These are phyloP conservation scores for Xylocopa sonorina DNA, from an alignment of 1,140 invertebrate species.

Conservation along the genomic window DNA sequence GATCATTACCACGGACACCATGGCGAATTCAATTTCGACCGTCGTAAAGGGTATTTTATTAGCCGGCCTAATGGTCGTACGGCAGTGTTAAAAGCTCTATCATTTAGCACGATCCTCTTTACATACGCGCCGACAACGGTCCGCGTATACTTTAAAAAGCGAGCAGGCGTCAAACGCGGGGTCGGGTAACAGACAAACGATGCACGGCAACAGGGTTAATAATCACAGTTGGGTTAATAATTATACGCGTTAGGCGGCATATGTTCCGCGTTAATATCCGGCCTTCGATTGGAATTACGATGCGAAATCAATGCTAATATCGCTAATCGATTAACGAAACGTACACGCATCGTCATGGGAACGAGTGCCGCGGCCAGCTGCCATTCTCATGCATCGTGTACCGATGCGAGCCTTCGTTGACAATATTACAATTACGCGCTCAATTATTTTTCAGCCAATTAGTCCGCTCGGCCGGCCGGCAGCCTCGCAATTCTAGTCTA, in stretches of 20 bases:
- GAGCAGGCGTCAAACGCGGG: background rate
- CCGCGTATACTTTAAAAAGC: background rate
- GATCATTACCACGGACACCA: background rate
- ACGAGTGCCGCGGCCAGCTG: background rate
- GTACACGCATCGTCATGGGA: background rate
- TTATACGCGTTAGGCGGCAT: constrained; percentile 19
- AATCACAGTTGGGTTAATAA: constrained; percentile 16
- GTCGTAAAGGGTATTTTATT: constrained; percentile 12
- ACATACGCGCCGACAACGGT: background rate
- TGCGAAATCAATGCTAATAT: constrained; percentile 19
- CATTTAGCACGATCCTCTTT: constrained; percentile 10
- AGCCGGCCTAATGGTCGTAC: background rate
- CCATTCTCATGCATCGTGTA: background rate
- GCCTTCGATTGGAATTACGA: constrained; percentile 30
- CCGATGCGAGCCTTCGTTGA: background rate
- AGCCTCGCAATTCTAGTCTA: background rate
- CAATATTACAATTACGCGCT: constrained; percentile 13
- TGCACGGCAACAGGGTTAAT: background rate
- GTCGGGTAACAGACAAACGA: background rate
- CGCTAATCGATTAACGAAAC: constrained; percentile 33
- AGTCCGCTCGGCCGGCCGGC: background rate
- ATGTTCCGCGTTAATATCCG: constrained; percentile 23
- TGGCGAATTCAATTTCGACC: constrained; percentile 33
- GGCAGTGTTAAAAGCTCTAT: background rate
- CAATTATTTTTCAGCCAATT: constrained; percentile 25